Percentiles rank a stretch among this genome's conserved stretches.
Conservation (phyloP, 2,888 invertebrate genomes). For the Lithophane leautieri region DNA sequence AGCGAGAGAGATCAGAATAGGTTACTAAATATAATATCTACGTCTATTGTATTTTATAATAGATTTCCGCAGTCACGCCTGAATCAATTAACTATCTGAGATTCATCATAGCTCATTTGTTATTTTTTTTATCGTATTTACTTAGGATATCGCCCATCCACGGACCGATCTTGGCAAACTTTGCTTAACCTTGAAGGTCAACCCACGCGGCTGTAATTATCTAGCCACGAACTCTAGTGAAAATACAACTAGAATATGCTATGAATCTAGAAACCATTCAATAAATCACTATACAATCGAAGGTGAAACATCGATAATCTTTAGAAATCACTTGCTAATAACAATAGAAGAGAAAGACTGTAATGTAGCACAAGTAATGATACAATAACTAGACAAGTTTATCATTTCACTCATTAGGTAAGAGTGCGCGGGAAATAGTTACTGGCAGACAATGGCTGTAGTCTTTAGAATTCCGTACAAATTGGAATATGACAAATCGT, state of each 20-base stretch:
- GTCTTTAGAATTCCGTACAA: conserved; percentile 2
- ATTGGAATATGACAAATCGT: neutral
- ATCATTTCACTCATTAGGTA: conserved; percentile 27
- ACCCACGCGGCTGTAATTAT: too few species aligned
- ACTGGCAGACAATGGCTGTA: neutral
- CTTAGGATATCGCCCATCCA: too few species aligned
- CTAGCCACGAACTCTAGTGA: too few species aligned
- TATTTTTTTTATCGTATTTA: too few species aligned
- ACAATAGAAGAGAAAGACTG: conserved; percentile 47
- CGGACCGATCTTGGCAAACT: too few species aligned
- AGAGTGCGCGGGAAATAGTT: conserved; percentile 15
- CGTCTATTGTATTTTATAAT: too few species aligned
- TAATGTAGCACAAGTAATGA: conserved; percentile 26
- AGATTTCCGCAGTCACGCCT: too few species aligned
- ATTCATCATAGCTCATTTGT: too few species aligned
- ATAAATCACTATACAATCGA: neutral
- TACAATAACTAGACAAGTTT: conserved; percentile 10
- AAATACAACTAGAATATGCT: neutral
- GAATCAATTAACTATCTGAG: too few species aligned
- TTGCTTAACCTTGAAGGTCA: too few species aligned
- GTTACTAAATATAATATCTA: too few species aligned
- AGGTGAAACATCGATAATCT: conserved; percentile 11
- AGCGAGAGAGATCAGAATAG: too few species aligned
- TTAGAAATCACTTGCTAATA: conserved; percentile 25
- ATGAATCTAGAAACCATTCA: neutral